Conservation (phyloP, 2,888 invertebrate species). For the Petrophora chlorosata region DNA sequence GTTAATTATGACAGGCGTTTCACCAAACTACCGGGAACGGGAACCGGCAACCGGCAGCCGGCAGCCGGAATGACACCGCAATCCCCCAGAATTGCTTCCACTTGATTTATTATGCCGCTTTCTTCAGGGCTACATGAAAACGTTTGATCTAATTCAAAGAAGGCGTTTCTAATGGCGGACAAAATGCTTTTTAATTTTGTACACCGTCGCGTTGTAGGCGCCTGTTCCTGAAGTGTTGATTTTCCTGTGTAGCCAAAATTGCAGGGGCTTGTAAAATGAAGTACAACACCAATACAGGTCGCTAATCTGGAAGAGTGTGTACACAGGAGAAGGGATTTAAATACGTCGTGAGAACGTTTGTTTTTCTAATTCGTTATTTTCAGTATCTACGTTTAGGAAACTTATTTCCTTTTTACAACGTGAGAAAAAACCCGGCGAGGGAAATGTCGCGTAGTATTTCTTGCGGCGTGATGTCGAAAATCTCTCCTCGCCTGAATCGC, state of each 20-base stretch:
- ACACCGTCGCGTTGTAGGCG: background rate
- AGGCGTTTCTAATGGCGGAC: constrained; percentile 22
- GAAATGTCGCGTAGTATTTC: background rate
- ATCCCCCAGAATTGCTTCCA: constrained; percentile 41
- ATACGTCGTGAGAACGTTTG: too few species aligned
- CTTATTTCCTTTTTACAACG: too few species aligned
- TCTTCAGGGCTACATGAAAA: constrained; percentile 38
- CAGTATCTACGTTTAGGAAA: too few species aligned
- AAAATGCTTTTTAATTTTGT: constrained; percentile 6
- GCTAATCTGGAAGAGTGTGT: too few species aligned
- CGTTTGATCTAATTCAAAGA: constrained; percentile 41
- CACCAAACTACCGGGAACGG: constrained; percentile 30
- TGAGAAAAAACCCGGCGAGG: background rate
- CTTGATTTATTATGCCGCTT: constrained; percentile 50
- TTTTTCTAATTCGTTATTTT: too few species aligned
- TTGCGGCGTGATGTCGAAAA: background rate
- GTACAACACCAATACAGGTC: too few species aligned
- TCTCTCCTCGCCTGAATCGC: background rate
- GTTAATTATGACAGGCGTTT: constrained; percentile 55
- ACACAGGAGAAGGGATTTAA: too few species aligned
- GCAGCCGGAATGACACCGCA: constrained; percentile 36
- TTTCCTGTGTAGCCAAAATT: too few species aligned
- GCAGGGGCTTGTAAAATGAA: too few species aligned
- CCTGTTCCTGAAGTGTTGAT: background rate
- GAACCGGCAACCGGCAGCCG: constrained; percentile 39